Conservation (phyloP, 2,113 vertebrate genomes). For the Pseudorectes ferrugineus region DNA sequence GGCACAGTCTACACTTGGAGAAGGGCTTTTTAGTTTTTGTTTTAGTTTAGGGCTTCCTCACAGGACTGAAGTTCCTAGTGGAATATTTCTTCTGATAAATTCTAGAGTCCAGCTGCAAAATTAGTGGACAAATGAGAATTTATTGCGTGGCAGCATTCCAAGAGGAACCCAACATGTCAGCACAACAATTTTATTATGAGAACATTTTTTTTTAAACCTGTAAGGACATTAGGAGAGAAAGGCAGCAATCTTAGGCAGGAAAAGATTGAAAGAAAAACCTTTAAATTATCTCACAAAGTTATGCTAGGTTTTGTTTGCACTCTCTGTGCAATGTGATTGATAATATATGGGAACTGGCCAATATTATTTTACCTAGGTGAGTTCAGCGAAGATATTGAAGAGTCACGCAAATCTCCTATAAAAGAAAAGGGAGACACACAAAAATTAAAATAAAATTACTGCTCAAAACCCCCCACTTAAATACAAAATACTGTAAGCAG, state of each 20-base stretch:
- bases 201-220: accelerated
- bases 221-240: not conserved
- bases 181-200: not conserved
- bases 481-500: not conserved
- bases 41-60: not conserved
- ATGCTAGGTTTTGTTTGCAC: not conserved
- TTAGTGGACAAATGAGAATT: not conserved
- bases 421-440: not conserved
- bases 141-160: not conserved
- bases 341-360: not conserved
- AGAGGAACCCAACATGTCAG: not conserved
- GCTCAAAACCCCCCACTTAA: accelerated
- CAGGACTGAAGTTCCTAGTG: not conserved
- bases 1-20: not conserved
- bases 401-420: conserved; percentile 60
- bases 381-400: conserved; percentile 21
- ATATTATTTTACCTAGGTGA: conserved; percentile 64
- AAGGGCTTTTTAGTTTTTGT: not conserved
- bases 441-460: not conserved
- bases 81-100: not conserved
- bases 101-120: not conserved
- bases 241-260: not conserved
- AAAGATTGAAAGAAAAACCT: not conserved
- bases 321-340: not conserved
- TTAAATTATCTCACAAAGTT: not conserved